phyloP scores from a whole-genome alignment of 2,888 invertebrate genomes.

The Hypselothyrea guttata region DNA sequence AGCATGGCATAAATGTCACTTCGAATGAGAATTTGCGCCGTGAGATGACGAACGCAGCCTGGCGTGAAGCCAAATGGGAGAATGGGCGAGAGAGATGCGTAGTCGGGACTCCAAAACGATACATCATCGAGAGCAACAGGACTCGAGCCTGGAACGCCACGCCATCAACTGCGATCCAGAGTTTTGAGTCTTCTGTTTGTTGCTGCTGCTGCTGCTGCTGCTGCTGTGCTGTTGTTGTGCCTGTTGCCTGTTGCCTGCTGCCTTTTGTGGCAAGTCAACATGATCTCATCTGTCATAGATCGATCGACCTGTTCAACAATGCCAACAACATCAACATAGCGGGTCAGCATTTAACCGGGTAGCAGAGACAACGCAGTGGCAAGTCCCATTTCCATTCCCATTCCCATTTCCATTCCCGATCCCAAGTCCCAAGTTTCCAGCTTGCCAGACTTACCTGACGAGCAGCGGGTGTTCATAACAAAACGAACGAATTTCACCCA shows the following conservation, averaged over 20 bases:
- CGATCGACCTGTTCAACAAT: conserved; percentile 80
- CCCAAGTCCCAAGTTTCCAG: conserved; percentile 12
- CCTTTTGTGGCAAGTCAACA: conserved; percentile 75
- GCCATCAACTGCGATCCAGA: conserved; percentile 32
- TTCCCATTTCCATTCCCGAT: conserved; percentile 3
- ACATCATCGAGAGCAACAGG: conserved; percentile 78
- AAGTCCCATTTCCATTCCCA: conserved; percentile 7
- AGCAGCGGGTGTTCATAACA: conserved; percentile 75
- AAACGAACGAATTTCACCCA: conserved; percentile 61
- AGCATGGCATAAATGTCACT: conserved; percentile 81
- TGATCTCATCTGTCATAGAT: conserved; percentile 81
- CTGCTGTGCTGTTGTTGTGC: conserved; percentile 37
- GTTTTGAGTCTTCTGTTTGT: conserved; percentile 7
- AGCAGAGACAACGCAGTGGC: conserved; percentile 52
- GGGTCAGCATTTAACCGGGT: conserved; percentile 54
- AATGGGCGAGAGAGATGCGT: conserved; percentile 13
- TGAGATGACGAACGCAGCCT: conserved; percentile 73
- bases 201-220: conserved; percentile 19
- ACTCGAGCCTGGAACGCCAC: conserved; percentile 47
- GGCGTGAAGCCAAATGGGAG: conserved; percentile 67
- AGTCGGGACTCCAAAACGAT: conserved; percentile 58
- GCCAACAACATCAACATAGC: conserved; percentile 35
- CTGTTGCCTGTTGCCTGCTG: conserved; percentile 55
- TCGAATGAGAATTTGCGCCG: conserved; percentile 74
- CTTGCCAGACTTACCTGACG: conserved; percentile 55